phyloP scores from a whole-genome alignment of 2,797 vertebrate species.

The Intellagama lesueurii region DNA sequence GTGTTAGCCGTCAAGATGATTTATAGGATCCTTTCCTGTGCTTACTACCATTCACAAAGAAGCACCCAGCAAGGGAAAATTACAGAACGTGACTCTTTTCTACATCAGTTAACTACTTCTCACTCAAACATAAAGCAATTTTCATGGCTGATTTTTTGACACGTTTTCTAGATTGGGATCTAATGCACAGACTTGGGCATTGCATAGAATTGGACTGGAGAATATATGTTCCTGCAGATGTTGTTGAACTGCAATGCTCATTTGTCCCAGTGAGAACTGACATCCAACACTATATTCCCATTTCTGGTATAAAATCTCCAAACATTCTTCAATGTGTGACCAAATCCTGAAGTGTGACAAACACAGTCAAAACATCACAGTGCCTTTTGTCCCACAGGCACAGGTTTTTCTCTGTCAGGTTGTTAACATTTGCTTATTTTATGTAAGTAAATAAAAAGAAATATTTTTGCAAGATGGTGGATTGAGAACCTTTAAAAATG shows the following conservation, averaged over 20 bases:
- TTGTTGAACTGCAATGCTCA: not conserved
- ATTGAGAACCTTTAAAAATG: slow-evolving; percentile 72
- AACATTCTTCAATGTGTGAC: not conserved
- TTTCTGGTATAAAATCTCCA: not conserved
- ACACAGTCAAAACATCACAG: not conserved
- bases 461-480: slow-evolving; percentile 56
- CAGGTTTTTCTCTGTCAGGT: slow-evolving; percentile 33
- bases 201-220: not conserved
- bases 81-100: too few species aligned
- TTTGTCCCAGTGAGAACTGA: not conserved
- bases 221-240: not conserved
- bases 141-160: too few species aligned
- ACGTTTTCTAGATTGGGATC: not conserved
- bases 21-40: too few species aligned
- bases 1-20: too few species aligned
- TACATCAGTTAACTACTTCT: too few species aligned
- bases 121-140: too few species aligned
- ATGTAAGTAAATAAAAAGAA: slow-evolving; percentile 64
- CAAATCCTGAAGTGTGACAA: not conserved
- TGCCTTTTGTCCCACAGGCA: not conserved
- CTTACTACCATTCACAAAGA: too few species aligned
- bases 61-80: too few species aligned
- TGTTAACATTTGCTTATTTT: slow-evolving; percentile 70
- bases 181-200: not conserved
- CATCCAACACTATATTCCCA: not conserved